phyloP scores from a whole-genome alignment of 2,888 invertebrate species.

The Augochlorella aurata region DNA sequence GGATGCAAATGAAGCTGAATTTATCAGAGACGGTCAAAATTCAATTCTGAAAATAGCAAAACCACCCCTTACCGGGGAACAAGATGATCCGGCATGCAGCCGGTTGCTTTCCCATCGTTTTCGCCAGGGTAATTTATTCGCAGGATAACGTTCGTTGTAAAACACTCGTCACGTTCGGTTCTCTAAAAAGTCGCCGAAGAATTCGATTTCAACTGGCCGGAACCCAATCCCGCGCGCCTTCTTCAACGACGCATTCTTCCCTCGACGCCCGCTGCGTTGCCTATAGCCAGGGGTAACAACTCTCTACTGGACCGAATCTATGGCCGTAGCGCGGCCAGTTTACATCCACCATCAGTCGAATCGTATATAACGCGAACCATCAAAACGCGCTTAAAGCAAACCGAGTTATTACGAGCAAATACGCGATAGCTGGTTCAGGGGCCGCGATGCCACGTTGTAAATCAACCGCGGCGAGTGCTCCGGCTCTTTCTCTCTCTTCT shows the following conservation, averaged over 20 bases:
- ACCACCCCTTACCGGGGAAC: neutral
- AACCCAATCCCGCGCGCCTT: constrained; percentile 32
- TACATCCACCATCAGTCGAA: constrained; percentile 38
- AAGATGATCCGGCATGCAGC: neutral
- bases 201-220: neutral
- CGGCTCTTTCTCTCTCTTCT: neutral
- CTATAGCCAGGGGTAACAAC: constrained; percentile 48
- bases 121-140: neutral
- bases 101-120: neutral
- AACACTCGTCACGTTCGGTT: neutral
- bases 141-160: neutral
- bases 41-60: neutral
- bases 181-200: neutral
- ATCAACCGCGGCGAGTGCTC: constrained; percentile 32
- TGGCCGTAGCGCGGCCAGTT: constrained; percentile 18
- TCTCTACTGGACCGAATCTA: constrained; percentile 15
- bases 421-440: constrained; percentile 47
- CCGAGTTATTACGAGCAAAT: constrained; percentile 53
- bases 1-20: neutral
- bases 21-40: neutral
- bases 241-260: constrained; percentile 28
- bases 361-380: constrained; percentile 50
- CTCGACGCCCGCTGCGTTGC: constrained; percentile 52
- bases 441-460: constrained; percentile 47
- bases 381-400: constrained; percentile 45